Conservation (phyloP, 2,113 vertebrate species). For the Rhipidura dahli region DNA sequence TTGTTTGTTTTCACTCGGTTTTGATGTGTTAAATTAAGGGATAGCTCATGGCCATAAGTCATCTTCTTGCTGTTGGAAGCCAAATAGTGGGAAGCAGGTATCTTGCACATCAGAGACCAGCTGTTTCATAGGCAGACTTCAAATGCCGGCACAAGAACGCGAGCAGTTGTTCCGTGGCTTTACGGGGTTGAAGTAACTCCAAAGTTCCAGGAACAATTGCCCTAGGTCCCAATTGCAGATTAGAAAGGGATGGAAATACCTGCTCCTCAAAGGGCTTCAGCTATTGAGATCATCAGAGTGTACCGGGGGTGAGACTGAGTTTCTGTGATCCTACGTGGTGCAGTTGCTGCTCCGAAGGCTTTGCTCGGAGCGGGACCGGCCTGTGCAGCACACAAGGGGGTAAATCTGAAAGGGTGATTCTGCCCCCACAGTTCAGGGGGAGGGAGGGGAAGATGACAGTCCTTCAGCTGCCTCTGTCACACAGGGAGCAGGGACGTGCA, state of each 20-base stretch:
- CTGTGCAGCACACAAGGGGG: not conserved
- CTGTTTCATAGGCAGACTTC: slow-evolving; percentile 51
- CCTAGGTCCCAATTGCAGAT: slow-evolving; percentile 15
- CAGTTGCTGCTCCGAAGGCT: not conserved
- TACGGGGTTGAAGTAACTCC: not conserved
- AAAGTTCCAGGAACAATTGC: slow-evolving; percentile 1
- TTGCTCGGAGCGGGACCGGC: not conserved
- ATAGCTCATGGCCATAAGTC: slow-evolving; percentile 59
- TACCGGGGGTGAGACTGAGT: not conserved
- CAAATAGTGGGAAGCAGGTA: slow-evolving; percentile 60
- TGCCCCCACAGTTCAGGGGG: not conserved
- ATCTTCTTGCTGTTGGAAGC: slow-evolving; percentile 52
- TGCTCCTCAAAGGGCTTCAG: not conserved
- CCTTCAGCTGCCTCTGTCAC: not conserved
- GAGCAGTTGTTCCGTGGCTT: slow-evolving; percentile 13
- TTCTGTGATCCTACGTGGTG: not conserved
- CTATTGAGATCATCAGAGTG: not conserved
- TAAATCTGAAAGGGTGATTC: not conserved
- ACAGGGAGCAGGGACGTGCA: rapidly evolving
- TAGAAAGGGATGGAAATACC: slow-evolving; percentile 11
- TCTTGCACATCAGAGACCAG: slow-evolving; percentile 64
- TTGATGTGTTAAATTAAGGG: slow-evolving; percentile 66
- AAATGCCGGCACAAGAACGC: not conserved
- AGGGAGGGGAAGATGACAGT: not conserved
- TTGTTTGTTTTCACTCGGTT: slow-evolving; percentile 64